phyloP scores from a whole-genome alignment of 2,888 invertebrate species.

The Thereva nobilitata region DNA sequence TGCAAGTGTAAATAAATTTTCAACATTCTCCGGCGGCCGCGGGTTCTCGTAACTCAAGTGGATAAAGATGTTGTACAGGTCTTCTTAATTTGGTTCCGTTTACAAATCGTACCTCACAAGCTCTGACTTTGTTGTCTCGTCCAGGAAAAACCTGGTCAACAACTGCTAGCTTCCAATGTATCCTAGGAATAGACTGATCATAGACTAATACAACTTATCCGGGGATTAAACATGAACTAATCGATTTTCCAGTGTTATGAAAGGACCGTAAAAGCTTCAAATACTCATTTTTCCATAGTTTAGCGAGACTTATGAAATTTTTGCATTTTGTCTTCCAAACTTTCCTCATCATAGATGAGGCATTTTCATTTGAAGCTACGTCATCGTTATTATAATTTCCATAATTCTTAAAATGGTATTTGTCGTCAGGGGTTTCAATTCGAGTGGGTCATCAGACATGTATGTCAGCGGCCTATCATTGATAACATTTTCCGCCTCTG shows the following conservation, averaged over 20 bases:
- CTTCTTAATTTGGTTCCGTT: slow-evolving; percentile 27
- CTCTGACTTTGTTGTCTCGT: slow-evolving; percentile 28
- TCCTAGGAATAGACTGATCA: slow-evolving; percentile 24
- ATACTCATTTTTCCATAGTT: too few relatives aligned
- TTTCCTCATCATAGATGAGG: neutral
- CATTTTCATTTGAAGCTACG: too few relatives aligned
- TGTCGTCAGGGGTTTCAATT: slow-evolving; percentile 8
- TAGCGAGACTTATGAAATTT: too few relatives aligned
- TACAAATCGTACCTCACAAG: slow-evolving; percentile 32
- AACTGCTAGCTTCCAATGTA: slow-evolving; percentile 31
- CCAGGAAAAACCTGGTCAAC: slow-evolving; percentile 22
- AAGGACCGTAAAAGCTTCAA: slow-evolving; percentile 6
- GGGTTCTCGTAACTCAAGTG: slow-evolving; percentile 20
- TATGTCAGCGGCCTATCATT: slow-evolving; percentile 35
- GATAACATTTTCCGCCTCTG: slow-evolving; percentile 28
- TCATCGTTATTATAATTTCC: too few relatives aligned
- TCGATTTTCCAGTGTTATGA: neutral
- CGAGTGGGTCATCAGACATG: slow-evolving; percentile 27
- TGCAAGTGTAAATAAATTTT: too few relatives aligned
- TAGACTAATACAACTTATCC: slow-evolving; percentile 15
- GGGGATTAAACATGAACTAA: neutral
- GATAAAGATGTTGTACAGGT: slow-evolving; percentile 32
- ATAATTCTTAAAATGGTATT: neutral
- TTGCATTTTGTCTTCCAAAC: too few relatives aligned
- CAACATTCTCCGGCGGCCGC: slow-evolving; percentile 34